Base-by-base conservation (phyloP, 2,113 vertebrate genomes). In the Crotalus helleri region DNA sequence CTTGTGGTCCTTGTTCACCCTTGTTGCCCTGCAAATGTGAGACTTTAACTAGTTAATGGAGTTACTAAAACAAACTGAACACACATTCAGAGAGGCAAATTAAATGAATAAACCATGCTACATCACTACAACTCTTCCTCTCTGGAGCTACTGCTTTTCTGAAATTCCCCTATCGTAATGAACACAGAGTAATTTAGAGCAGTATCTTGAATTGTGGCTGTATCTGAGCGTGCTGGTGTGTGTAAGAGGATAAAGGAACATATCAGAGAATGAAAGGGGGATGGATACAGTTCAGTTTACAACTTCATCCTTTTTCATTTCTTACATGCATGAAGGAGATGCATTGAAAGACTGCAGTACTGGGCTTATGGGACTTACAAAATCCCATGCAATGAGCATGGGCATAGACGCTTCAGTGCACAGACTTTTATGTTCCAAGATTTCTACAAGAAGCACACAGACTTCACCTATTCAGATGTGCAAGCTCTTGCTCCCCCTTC, bases 1-100 rank as follows among this genome's bases (percentile, higher is more conserved):
- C 98, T 91, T 97, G 97, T 90, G 95, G 95, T 96, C 99, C 99
- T 96, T 94, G 96, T 95, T 98, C 99, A 1, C 99, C 99, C 96
- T 98, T 99, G 96, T 81, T 98, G 33, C 99, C 99, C 99, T 99
- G 74, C 54, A 24, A 96, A 96, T 4, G 95, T 89, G 54, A 59
- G 0, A 87, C 54, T 86, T 54, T 13, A 23, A 89, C 5, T 61
- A 21, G 24, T 17, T 89, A 54, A 91, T 24, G 88, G 0, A 88
- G 69, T 23, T 53, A 8, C 13, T 29, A 6, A 89, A 61, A 89
- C 88, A 89, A 29, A 26, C 29, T 89, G 23, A n/a, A 51, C 8
- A 94, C 39, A 9, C 7, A 44, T 85, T 55, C 49, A 49, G 53
- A 4, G 23, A 69, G 54, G 5, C 39, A 44, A 81, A 44, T 39